A percentile compares a stretch with the other conserved stretches of the same genome.
Conservation (phyloP, 2,797 vertebrate genomes). For the Danionella dracula region DNA sequence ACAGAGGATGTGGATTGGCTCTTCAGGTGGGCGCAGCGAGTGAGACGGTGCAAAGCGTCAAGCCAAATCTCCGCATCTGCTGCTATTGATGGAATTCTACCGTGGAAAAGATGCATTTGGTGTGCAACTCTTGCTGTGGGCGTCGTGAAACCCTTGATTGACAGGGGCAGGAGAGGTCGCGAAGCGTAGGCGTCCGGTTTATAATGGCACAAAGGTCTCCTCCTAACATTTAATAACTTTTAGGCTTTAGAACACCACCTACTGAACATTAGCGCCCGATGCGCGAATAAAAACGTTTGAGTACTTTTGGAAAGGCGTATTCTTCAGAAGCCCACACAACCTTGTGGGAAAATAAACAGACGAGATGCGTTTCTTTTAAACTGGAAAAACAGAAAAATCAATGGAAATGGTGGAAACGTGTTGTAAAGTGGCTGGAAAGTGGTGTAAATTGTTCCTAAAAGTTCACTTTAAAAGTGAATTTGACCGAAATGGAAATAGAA, state of each 20-base stretch:
- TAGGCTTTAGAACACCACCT: neutral
- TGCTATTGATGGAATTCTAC: constrained; percentile 22
- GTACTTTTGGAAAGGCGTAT: neutral
- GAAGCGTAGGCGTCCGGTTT: constrained; percentile 21
- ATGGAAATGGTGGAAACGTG: no score
- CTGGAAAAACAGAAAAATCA: no score
- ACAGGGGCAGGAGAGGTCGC: constrained; percentile 24
- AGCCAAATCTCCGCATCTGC: constrained; percentile 22
- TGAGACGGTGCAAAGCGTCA: constrained; percentile 4
- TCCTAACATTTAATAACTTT: constrained; percentile 16
- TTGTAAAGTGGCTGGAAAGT: no score
- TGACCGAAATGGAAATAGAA: no score
- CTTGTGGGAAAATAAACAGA: no score
- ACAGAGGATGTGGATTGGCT: constrained; percentile 7
- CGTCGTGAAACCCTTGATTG: constrained; percentile 27
- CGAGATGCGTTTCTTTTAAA: no score
- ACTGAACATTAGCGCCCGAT: neutral
- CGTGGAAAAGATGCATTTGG: constrained; percentile 1
- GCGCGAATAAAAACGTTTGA: neutral
- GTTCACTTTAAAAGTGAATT: no score
- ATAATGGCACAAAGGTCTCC: neutral
- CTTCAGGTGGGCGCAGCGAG: constrained; percentile 16
- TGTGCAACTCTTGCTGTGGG: constrained; percentile 4
- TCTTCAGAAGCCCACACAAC: no score
- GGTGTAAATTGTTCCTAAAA: no score